Evolutionary conservation across 2,113 vertebrate species (phyloP).

Genomic region (Nannospalax galili): DNA sequence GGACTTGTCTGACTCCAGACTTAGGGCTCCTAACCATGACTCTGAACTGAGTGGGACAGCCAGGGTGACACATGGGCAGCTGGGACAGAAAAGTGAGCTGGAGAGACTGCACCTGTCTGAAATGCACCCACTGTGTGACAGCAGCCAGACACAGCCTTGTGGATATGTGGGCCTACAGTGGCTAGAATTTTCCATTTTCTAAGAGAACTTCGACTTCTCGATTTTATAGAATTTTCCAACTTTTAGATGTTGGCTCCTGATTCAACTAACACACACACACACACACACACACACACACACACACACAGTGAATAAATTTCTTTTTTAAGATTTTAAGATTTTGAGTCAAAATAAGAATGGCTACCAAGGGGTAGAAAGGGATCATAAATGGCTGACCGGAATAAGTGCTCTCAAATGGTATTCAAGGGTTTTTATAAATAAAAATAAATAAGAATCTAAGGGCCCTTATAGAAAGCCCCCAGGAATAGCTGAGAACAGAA

Average conservation of each 20-base stretch:
- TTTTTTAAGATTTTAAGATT: too few species aligned
- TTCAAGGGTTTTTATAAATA: not conserved
- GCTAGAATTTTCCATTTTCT: not conserved
- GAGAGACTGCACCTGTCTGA: not conserved
- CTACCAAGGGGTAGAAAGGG: too few species aligned
- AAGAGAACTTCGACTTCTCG: constrained; percentile 5
- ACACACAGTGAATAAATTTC: too few species aligned
- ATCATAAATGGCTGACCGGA: not conserved
- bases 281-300: too few species aligned
- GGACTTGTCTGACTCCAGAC: not conserved
- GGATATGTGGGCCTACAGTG: not conserved
- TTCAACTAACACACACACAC: not conserved
- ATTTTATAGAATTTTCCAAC: constrained; percentile 10
- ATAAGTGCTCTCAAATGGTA: not conserved
- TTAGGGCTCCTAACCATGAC: not conserved
- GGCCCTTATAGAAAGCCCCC: too few species aligned
- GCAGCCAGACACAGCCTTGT: not conserved
- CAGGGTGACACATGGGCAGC: rapidly evolving
- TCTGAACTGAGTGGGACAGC: not conserved
- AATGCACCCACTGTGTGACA: not conserved
- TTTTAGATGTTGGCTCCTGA: not conserved
- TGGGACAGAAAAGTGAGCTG: rapidly evolving
- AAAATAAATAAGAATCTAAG: not conserved
- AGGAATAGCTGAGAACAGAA: not conserved
- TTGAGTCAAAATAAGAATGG: not conserved